Percentiles rank a stretch among this genome's conserved stretches.
These are phyloP conservation scores for Aptenodytes patagonicus DNA, from an alignment of 2,113 vertebrate genomes.

Conservation along the genomic window DNA sequence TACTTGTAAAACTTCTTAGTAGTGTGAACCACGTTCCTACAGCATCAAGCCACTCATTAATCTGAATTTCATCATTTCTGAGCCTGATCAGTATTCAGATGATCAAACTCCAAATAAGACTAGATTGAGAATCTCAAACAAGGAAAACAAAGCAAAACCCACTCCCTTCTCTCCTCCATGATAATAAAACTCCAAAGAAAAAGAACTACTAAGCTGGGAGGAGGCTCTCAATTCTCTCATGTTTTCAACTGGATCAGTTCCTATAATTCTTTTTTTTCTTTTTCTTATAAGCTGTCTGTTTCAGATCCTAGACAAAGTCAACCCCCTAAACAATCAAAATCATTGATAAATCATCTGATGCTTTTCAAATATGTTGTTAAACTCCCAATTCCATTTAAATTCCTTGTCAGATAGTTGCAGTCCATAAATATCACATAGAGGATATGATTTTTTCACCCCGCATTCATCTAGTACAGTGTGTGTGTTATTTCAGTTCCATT, in stretches of 20 bases:
- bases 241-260: background rate
- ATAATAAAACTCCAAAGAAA: background rate
- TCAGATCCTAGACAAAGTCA: background rate
- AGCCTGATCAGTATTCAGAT: background rate
- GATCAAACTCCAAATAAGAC: background rate
- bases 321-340: background rate
- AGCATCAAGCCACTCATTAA: background rate
- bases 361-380: background rate
- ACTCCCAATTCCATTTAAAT: background rate
- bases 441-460: background rate
- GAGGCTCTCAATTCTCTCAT: background rate
- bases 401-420: background rate
- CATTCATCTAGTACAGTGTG: background rate
- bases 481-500: background rate
- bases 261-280: background rate
- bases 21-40: background rate
- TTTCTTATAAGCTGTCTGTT: background rate
- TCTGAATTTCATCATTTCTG: background rate
- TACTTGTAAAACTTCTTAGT: background rate
- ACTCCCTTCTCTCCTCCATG: background rate
- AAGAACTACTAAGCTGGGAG: background rate
- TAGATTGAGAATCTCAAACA: background rate
- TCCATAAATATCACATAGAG: background rate
- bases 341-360: background rate
- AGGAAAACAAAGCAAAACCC: background rate